These are phyloP conservation scores for Gopherus evgoodei DNA, from an alignment of 2,113 vertebrate species.

Conservation along the genomic window DNA sequence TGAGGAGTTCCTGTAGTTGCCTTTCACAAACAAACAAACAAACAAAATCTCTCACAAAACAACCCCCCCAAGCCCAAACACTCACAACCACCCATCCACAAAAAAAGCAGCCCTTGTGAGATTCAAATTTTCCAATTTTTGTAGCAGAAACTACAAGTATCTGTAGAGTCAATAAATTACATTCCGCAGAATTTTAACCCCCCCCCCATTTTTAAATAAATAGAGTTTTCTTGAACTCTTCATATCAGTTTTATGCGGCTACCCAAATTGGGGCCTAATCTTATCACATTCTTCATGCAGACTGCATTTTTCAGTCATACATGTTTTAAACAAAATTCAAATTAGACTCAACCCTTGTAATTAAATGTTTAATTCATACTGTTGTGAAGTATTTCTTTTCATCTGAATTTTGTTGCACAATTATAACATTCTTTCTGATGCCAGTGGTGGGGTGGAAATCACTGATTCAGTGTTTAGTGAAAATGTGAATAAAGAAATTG, in stretches of 20 bases:
- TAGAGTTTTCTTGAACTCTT: neutral
- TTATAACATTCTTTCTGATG: constrained; percentile 50
- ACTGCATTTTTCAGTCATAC: constrained; percentile 59
- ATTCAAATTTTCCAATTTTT: neutral
- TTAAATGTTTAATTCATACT: constrained; percentile 76
- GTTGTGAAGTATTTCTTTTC: constrained; percentile 68
- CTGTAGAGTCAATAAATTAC: neutral
- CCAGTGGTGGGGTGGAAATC: neutral
- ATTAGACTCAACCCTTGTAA: constrained; percentile 72
- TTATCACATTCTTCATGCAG: constrained; percentile 6
- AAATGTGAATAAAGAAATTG: constrained; percentile 53
- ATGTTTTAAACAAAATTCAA: constrained; percentile 64
- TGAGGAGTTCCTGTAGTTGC: neutral
- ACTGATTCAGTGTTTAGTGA: constrained; percentile 56
- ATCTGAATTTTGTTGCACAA: constrained; percentile 68
- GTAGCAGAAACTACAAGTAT: neutral
- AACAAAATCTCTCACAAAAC: too few species aligned
- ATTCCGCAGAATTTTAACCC: neutral
- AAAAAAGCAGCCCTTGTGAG: neutral
- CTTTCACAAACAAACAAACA: neutral
- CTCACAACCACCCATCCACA: too few species aligned
- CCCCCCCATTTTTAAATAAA: neutral
- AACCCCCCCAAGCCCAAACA: too few species aligned
- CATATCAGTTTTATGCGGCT: neutral
- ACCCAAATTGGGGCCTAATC: constrained; percentile 30